Evolutionary conservation across 2,888 invertebrate genomes (phyloP).

Genomic region (Cerceris ruficornis): DNA sequence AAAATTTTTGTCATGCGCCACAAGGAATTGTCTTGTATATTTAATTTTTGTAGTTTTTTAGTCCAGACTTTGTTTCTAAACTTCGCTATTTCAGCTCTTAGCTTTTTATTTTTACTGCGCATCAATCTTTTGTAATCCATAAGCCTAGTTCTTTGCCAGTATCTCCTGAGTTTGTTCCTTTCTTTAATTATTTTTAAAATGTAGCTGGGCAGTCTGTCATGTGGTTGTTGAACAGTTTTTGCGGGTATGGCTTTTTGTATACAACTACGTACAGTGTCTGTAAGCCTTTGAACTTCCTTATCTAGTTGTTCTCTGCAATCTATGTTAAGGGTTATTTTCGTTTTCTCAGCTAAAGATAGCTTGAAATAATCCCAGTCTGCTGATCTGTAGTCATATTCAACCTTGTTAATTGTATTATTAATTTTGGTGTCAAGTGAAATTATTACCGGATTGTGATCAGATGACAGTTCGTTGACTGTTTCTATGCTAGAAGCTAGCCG

Average conservation of each 20-base stretch:
- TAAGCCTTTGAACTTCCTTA: constrained; percentile 37
- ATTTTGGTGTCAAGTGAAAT: constrained; percentile 1
- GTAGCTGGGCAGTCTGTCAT: constrained; percentile 23
- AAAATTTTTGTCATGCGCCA: constrained; percentile 52
- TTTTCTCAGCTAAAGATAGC: constrained; percentile 21
- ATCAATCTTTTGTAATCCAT: constrained; percentile 6
- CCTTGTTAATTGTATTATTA: background rate
- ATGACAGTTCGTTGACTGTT: constrained; percentile 54
- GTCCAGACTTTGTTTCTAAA: constrained; percentile 23
- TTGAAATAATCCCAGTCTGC: constrained; percentile 49
- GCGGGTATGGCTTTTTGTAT: constrained; percentile 30
- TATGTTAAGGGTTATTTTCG: constrained; percentile 36
- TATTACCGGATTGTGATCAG: constrained; percentile 62
- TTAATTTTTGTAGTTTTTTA: constrained; percentile 21
- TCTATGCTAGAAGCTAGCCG: constrained; percentile 29
- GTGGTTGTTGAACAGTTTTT: constrained; percentile 8
- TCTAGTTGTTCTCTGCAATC: constrained; percentile 37
- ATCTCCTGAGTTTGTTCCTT: constrained; percentile 11
- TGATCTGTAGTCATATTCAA: constrained; percentile 32
- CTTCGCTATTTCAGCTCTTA: constrained; percentile 22
- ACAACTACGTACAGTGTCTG: constrained; percentile 27
- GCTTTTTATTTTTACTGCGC: constrained; percentile 8
- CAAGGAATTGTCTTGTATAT: constrained; percentile 32
- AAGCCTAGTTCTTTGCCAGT: constrained; percentile 28
- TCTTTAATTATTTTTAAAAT: constrained; percentile 13